A percentile compares a stretch with the other conserved stretches of the same genome.
phyloP scores from a whole-genome alignment of 2,888 invertebrate species.

The Pterostichus niger region DNA sequence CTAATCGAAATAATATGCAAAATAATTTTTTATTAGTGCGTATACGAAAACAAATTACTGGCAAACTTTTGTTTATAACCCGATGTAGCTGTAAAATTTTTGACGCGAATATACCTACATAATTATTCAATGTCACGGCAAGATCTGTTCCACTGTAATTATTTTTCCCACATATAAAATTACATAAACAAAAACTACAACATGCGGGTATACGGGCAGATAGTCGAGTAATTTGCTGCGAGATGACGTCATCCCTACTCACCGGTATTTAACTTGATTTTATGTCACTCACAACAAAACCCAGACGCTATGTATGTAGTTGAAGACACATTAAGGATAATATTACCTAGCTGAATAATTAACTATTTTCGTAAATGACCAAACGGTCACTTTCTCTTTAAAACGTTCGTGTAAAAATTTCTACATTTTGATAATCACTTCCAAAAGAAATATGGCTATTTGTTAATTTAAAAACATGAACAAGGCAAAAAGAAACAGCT shows the following conservation, averaged over 20 bases:
- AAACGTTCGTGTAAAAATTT: slow-evolving; percentile 27
- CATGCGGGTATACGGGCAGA: slow-evolving; percentile 19
- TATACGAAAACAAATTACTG: too few species aligned
- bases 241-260: slow-evolving; percentile 19
- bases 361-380: neutral
- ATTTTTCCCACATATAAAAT: slow-evolving; percentile 9
- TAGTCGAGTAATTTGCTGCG: neutral
- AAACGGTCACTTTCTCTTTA: slow-evolving; percentile 3
- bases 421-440: slow-evolving; percentile 24
- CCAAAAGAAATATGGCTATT: neutral
- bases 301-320: neutral
- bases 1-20: too few species aligned
- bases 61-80: too few species aligned
- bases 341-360: neutral
- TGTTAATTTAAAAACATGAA: neutral
- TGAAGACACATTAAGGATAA: slow-evolving; percentile 4
- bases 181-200: slow-evolving; percentile 23
- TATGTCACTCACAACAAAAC: slow-evolving; percentile 24
- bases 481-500: neutral
- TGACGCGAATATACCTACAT: too few species aligned
- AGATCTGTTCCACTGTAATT: slow-evolving; percentile 9
- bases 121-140: slow-evolving; percentile 32
- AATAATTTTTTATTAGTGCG: too few species aligned
- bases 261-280: slow-evolving; percentile 25
- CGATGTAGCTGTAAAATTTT: too few species aligned